These are phyloP conservation scores for Epinotia demarniana DNA, from an alignment of 2,888 invertebrate species.

Conservation along the genomic window DNA sequence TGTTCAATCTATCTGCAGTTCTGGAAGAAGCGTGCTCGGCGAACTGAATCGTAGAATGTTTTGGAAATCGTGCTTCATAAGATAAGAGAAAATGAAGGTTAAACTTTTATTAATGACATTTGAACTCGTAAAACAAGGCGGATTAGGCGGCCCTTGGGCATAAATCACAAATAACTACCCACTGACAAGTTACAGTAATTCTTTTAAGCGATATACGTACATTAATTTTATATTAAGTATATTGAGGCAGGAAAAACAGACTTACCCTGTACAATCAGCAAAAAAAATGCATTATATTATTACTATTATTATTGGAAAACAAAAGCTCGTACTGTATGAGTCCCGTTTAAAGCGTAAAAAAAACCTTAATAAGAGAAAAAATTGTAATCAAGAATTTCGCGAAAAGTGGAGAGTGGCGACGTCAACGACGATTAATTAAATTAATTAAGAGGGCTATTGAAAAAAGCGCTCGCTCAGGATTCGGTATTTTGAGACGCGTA, in stretches of 20 bases:
- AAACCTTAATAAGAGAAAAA: too few species aligned
- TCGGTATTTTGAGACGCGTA: too few species aligned
- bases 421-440: too few species aligned
- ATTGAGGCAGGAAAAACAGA: slow-evolving; percentile 12
- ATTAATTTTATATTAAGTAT: not conserved
- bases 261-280: not conserved
- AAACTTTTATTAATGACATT: not conserved
- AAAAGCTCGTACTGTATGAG: not conserved
- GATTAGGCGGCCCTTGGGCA: too few species aligned
- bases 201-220: not conserved
- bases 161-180: not conserved
- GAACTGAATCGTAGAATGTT: slow-evolving; percentile 34
- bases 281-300: slow-evolving; percentile 9
- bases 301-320: not conserved
- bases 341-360: too few species aligned
- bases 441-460: too few species aligned
- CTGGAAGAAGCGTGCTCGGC: slow-evolving; percentile 14
- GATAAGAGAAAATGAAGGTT: slow-evolving; percentile 18
- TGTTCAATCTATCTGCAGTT: slow-evolving; percentile 35
- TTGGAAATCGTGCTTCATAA: slow-evolving; percentile 22
- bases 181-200: not conserved
- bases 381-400: too few species aligned
- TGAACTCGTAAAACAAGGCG: not conserved
- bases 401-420: too few species aligned
- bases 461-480: too few species aligned